Base-by-base conservation (phyloP, 1,140 invertebrate species). In the Zaprionus davidi region DNA sequence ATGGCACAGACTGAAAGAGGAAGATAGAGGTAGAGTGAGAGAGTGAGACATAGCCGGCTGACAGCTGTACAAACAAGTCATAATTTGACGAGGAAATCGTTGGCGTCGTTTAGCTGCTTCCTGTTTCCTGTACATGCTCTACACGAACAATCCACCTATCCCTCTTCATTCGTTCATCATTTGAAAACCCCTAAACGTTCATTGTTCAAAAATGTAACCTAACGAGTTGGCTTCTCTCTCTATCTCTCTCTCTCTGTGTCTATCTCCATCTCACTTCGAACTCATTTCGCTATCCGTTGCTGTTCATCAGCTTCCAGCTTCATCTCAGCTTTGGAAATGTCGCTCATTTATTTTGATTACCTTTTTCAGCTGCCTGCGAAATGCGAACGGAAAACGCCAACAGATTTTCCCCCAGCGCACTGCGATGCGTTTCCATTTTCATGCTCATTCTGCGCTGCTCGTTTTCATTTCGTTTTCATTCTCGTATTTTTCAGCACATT, bases 281-380 rank as follows among this genome's bases (percentile, higher is more conserved):
- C 31, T 34, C 31, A 34, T 34, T 34, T 49, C 55, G 26, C 58
- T 77, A 34, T 44, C 56, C 38, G 28, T 20, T 17, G 31, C 66
- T 78, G 65, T 71, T 78, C 82, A 84, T 84, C 82, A 81, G 75
- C 66, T 69, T 55, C 59, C 76, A 81, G n/a, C 38, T n/a, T 77
- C 77, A 78, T 71, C 38, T n/a, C 81, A 80, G 75, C 71, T 68
- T 55, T 66, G 71, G 83, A 83, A 87, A 83, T 86, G 85, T 88
- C 81, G 84, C 84, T 88, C 85, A 90, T 87, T 87, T 87, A 88
- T 88, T 88, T 88, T 88, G 85, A 88, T 88, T 88, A 88, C 84
- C 84, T 84, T 90, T 87, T 84, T 51, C 78, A n/a, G n/a, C 31
- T 57, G 41, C 62, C 62, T 56, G 69, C 80, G 60, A 55, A 72